phyloP scores from a whole-genome alignment of 2,797 vertebrate species.

The Rhodeus uyekii region DNA sequence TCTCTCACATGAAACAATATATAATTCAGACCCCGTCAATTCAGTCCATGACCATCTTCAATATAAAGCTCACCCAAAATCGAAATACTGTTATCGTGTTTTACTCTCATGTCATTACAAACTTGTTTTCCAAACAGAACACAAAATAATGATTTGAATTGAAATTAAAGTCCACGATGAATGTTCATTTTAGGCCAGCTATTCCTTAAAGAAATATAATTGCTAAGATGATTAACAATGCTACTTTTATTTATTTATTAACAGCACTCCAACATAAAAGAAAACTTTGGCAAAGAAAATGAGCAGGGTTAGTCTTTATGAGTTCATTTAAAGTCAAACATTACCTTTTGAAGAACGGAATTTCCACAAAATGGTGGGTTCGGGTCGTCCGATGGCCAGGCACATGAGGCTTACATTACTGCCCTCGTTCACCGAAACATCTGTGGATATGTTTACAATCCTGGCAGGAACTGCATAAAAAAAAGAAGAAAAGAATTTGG shows the following conservation, averaged over 20 bases:
- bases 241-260: neutral
- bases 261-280: neutral
- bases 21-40: conserved; percentile 31
- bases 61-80: neutral
- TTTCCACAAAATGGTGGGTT: conserved; percentile 91
- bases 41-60: conserved; percentile 3
- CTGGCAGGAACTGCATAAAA: conserved; percentile 86
- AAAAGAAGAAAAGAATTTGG: neutral
- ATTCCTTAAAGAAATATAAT: neutral
- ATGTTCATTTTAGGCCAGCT: neutral
- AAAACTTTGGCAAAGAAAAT: neutral
- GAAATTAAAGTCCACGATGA: neutral
- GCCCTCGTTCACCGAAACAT: conserved; percentile 93
- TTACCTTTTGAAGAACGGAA: conserved; percentile 89
- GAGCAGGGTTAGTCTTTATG: neutral
- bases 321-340: neutral
- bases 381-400: conserved; percentile 90
- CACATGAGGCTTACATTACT: conserved; percentile 92
- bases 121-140: neutral
- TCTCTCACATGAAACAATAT: conserved; percentile 1
- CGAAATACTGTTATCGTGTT: neutral
- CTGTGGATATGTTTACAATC: conserved; percentile 93
- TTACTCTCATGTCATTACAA: neutral
- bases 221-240: neutral
- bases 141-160: neutral